Evolutionary conservation across 2,797 vertebrate genomes (phyloP).

Genomic region (Tinamus major): DNA sequence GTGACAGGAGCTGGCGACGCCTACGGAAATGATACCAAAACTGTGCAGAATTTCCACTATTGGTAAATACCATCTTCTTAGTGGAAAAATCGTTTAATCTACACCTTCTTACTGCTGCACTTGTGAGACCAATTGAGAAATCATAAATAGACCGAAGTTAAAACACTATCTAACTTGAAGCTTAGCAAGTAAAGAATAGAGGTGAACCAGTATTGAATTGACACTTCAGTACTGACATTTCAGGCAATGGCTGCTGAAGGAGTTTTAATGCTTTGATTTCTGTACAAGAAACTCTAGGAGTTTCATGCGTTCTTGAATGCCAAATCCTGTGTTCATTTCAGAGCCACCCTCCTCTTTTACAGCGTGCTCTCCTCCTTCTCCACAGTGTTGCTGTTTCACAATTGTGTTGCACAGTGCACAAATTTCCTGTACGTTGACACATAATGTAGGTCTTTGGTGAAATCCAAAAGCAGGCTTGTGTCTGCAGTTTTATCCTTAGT

Average conservation of each 20-base stretch:
- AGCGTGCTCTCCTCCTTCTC: background rate
- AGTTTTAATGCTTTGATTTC: background rate
- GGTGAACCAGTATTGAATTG: background rate
- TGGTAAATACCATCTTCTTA: background rate
- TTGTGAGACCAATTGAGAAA: background rate
- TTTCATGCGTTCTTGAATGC: background rate
- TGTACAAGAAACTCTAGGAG: background rate
- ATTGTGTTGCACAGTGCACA: background rate
- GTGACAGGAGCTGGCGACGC: background rate
- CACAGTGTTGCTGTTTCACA: conserved; percentile 31
- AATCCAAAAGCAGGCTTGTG: background rate
- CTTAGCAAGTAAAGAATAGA: background rate
- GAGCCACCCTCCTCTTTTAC: background rate
- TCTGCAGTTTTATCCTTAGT: background rate
- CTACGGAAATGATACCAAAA: background rate
- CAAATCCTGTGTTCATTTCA: background rate
- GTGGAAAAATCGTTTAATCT: background rate
- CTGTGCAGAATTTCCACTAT: background rate
- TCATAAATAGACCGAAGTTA: background rate
- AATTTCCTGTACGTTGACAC: conserved; percentile 52
- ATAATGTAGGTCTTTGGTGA: conserved; percentile 6
- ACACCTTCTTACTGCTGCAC: background rate
- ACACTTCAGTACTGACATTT: background rate
- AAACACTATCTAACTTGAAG: background rate
- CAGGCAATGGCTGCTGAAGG: background rate